Percentiles rank a stretch among this genome's conserved stretches.
These are phyloP conservation scores for Leptobrachium leishanense DNA, from an alignment of 2,113 vertebrate species.

Conservation along the genomic window DNA sequence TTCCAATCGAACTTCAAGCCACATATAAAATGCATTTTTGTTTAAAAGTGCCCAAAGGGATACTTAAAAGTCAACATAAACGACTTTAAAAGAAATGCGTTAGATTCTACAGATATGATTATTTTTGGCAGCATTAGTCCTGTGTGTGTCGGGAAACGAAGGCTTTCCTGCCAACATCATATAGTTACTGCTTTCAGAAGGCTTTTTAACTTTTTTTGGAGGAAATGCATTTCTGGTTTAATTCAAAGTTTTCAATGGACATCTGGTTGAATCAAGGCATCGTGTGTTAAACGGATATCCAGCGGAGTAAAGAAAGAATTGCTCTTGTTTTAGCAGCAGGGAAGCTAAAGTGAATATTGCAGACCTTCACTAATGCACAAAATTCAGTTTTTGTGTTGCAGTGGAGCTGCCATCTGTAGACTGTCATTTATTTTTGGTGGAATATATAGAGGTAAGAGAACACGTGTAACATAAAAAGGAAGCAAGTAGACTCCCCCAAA, in stretches of 20 bases:
- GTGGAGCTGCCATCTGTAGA: too few species aligned
- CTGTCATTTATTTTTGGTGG: too few species aligned
- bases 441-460: too few species aligned
- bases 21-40: background rate
- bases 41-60: background rate
- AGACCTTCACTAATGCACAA: background rate
- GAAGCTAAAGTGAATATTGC: background rate
- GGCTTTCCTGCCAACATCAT: constrained; percentile 38
- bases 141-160: constrained; percentile 42
- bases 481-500: too few species aligned
- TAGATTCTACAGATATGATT: constrained; percentile 37
- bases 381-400: too few species aligned
- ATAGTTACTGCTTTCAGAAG: constrained; percentile 28
- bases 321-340: constrained; percentile 4
- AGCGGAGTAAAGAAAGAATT: constrained; percentile 6
- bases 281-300: constrained; percentile 16
- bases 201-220: constrained; percentile 4
- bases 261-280: constrained; percentile 22
- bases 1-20: background rate
- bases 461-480: too few species aligned
- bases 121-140: constrained; percentile 35
- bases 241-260: constrained; percentile 27
- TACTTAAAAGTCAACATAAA: constrained; percentile 4
- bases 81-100: constrained; percentile 1
- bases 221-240: constrained; percentile 30